phyloP scores from a whole-genome alignment of 1,140 invertebrate species.

The Ceratina australensis region DNA sequence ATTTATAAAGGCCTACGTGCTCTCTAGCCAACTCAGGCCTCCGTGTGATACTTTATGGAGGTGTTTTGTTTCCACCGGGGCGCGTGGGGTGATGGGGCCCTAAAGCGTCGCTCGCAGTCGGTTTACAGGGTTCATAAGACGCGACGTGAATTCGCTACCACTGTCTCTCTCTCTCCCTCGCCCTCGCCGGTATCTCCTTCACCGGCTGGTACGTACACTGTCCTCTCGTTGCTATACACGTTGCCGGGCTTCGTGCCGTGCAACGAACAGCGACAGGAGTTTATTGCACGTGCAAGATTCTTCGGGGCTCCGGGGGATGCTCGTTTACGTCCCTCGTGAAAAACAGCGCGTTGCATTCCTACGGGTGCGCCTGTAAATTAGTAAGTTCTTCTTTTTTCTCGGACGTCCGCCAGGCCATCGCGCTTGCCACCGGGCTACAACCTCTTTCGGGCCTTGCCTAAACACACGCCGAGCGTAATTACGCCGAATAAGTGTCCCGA shows the following conservation, averaged over 20 bases:
- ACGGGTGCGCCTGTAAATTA: conserved; percentile 34
- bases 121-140: conserved; percentile 72
- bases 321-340: conserved; percentile 58
- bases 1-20: conserved; percentile 78
- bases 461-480: conserved; percentile 42
- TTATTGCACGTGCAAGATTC: conserved; percentile 61
- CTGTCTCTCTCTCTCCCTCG: neutral
- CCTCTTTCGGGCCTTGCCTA: conserved; percentile 20
- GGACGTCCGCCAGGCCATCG: neutral
- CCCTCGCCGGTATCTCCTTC: neutral
- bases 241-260: conserved; percentile 2
- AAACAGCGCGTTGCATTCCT: conserved; percentile 53
- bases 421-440: neutral
- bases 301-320: conserved; percentile 34
- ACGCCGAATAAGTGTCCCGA: conserved; percentile 30
- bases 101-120: conserved; percentile 75
- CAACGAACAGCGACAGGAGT: conserved; percentile 19
- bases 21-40: conserved; percentile 51
- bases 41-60: conserved; percentile 69
- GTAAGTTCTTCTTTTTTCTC: neutral
- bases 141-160: conserved; percentile 61
- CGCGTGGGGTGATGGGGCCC: conserved; percentile 28
- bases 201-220: too few relatives aligned
- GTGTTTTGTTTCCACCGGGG: conserved; percentile 70
- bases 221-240: neutral